Evolutionary conservation across 92 coral and sea anemone genomes (phyloP).

Genomic region (Umimayanthus kanabou): DNA sequence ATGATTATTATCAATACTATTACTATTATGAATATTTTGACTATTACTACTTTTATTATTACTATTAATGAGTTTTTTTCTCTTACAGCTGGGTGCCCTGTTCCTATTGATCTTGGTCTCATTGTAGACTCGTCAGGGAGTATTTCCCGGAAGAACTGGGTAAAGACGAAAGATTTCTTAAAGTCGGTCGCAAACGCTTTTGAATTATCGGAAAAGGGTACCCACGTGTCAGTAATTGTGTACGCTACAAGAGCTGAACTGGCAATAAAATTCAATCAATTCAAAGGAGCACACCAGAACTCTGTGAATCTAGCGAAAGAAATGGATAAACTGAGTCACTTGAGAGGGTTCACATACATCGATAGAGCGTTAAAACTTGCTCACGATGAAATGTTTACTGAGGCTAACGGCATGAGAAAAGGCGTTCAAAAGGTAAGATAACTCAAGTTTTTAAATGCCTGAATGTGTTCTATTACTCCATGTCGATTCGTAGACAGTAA

Average conservation of each 20-base stretch:
- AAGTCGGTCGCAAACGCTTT: background rate
- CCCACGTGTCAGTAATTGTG: conserved; percentile 15
- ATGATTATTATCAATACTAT: background rate
- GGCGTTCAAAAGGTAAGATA: conserved; percentile 20
- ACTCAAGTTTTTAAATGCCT: too few species aligned
- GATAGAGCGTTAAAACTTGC: conserved; percentile 40
- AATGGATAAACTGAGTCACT: background rate
- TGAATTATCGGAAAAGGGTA: conserved; percentile 19
- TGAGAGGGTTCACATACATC: conserved; percentile 16
- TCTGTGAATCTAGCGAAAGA: background rate
- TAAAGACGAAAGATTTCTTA: background rate
- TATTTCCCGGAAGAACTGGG: background rate
- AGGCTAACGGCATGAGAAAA: conserved; percentile 26
- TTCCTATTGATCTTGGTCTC: conserved; percentile 14
- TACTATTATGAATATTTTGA: background rate
- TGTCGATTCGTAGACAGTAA: too few species aligned
- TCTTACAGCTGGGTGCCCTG: conserved; percentile 3
- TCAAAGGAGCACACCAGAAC: background rate
- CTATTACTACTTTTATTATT: background rate
- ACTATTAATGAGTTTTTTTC: background rate
- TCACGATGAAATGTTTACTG: conserved; percentile 8
- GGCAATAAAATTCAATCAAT: conserved; percentile 21
- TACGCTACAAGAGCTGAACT: background rate
- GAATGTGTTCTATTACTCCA: too few species aligned
- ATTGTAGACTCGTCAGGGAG: conserved; percentile 20